phyloP scores from a whole-genome alignment of 2,888 invertebrate species.

The Prenolepis imparis region DNA sequence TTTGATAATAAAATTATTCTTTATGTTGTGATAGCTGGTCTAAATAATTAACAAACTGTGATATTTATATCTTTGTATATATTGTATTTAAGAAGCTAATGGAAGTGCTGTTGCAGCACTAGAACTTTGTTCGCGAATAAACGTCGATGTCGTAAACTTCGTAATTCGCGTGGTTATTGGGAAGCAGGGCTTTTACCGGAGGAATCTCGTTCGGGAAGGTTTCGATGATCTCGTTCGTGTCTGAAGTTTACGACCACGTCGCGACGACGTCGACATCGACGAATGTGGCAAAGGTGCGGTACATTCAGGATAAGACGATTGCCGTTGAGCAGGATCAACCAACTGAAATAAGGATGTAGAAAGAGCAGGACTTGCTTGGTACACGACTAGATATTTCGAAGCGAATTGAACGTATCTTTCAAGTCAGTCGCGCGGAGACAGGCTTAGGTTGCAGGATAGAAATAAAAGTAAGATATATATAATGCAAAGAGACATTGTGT shows the following conservation, averaged over 20 bases:
- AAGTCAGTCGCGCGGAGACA: not conserved
- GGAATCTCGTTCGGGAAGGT: conserved; percentile 41
- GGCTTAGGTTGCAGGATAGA: not conserved
- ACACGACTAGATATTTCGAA: conserved; percentile 18
- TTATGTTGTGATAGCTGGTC: not conserved
- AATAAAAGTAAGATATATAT: not conserved
- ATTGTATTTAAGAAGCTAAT: conserved; percentile 19
- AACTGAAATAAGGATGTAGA: conserved; percentile 36
- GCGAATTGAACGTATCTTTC: conserved; percentile 16
- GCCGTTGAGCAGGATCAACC: conserved; percentile 23
- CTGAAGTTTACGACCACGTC: conserved; percentile 54
- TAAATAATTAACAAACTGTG: conserved; percentile 12
- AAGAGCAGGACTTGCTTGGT: not conserved
- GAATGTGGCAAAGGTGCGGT: conserved; percentile 33
- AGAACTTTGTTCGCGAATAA: conserved; percentile 51
- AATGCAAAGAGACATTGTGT: not conserved
- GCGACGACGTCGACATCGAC: conserved; percentile 45
- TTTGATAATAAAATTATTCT: not conserved
- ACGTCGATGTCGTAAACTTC: conserved; percentile 60
- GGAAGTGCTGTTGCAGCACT: conserved; percentile 20
- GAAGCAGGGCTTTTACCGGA: conserved; percentile 44
- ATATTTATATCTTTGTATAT: not conserved
- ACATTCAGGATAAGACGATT: conserved; percentile 47
- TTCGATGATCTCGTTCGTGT: conserved; percentile 56
- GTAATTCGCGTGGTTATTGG: conserved; percentile 62